Percentiles rank a stretch among this genome's conserved stretches.
phyloP scores from a whole-genome alignment of 2,888 invertebrate species.

The Thymelicus acteon region DNA sequence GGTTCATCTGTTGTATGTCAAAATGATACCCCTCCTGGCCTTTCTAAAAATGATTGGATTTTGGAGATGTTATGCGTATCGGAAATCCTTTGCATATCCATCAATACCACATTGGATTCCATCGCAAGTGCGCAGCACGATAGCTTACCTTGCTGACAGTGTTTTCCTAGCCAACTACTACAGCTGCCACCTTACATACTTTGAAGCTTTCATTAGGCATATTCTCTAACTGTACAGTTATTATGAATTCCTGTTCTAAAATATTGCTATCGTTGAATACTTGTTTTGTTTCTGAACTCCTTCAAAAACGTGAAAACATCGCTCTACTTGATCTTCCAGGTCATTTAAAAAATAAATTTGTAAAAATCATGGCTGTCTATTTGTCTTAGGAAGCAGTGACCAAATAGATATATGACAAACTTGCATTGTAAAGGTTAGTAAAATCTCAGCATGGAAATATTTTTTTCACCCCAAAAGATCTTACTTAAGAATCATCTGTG shows the following conservation, averaged over 20 bases:
- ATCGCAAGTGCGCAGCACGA: conserved; percentile 37
- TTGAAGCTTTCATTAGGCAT: conserved; percentile 35
- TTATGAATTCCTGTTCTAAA: conserved; percentile 47
- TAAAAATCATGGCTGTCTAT: conserved; percentile 39
- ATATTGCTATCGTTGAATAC: conserved; percentile 46
- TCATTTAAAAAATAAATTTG: conserved; percentile 40
- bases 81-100: no score
- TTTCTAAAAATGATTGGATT: no score
- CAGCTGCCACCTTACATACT: conserved; percentile 37
- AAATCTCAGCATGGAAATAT: conserved; percentile 37
- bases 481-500: no score
- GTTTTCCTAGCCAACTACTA: conserved; percentile 30
- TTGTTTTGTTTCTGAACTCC: conserved; percentile 41
- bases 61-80: no score
- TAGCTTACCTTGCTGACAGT: conserved; percentile 31
- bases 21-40: no score
- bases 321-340: conserved; percentile 33
- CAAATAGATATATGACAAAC: conserved; percentile 40
- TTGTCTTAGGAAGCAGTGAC: conserved; percentile 36
- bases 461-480: no score
- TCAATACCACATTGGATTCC: no score
- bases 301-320: conserved; percentile 35
- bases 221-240: conserved; percentile 39
- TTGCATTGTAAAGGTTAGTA: conserved; percentile 40
- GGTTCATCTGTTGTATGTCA: no score